Percentiles rank a stretch among this genome's conserved stretches.
phyloP scores from a whole-genome alignment of 2,113 vertebrate species.

The human (Homo sapiens) region GRCh38 chr14:60159001-60159500 shows the following conservation, averaged over 20 bases:
- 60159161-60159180: conserved; percentile 98
- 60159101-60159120: conserved; percentile 98
- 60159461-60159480: conserved; percentile 72
- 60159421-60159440: conserved; percentile 79
- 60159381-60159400: conserved; percentile 80
- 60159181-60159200: conserved; percentile 98
- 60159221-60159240: conserved; percentile 99
- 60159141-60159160: conserved; percentile 98
- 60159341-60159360: conserved; percentile 73
- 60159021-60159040: conserved; percentile 40
- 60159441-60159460: conserved; percentile 72
- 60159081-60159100: conserved; percentile 98
- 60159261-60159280: conserved; percentile 99
- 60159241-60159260: conserved; percentile 99
- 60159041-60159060: conserved; percentile 79
- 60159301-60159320: conserved; percentile 99
- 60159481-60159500: conserved; percentile 74
- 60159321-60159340: conserved; percentile 89
- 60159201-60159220: conserved; percentile 99
- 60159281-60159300: conserved; percentile 99
- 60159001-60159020: too few species aligned
- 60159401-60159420: conserved; percentile 80
- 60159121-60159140: conserved; percentile 98
- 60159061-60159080: conserved; percentile 82
- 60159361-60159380: conserved; percentile 82